Conservation (phyloP, 2,888 invertebrate genomes). For the Noctuana brunneofusca region DNA sequence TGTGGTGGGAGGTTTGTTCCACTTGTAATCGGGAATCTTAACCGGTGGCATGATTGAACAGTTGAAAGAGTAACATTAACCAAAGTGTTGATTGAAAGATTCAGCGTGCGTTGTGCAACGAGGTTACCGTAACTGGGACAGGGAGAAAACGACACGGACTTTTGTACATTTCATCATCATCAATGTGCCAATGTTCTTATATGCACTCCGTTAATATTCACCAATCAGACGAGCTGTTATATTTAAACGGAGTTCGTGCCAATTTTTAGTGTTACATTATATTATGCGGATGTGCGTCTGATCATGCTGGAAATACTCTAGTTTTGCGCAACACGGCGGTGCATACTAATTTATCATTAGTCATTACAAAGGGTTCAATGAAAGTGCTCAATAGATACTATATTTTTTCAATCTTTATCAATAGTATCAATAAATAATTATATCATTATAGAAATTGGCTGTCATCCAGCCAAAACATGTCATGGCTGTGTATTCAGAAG, state of each 20-base stretch:
- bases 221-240: constrained; percentile 71
- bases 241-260: constrained; percentile 72
- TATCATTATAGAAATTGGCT: constrained; percentile 51
- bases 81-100: constrained; percentile 49
- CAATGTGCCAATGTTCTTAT: constrained; percentile 67
- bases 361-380: constrained; percentile 26
- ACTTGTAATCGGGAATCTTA: constrained; percentile 72
- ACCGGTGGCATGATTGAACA: constrained; percentile 67
- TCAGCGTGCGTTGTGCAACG: constrained; percentile 55
- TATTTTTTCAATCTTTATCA: constrained; percentile 39
- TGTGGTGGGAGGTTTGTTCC: constrained; percentile 84
- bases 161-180: constrained; percentile 67
- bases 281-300: constrained; percentile 39
- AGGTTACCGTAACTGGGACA: constrained; percentile 63
- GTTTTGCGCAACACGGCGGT: not conserved
- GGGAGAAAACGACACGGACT: constrained; percentile 59
- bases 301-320: constrained; percentile 39
- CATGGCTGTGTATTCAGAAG: constrained; percentile 59
- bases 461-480: constrained; percentile 60
- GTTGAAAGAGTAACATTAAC: constrained; percentile 52
- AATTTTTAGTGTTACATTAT: constrained; percentile 53
- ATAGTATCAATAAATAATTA: constrained; percentile 24
- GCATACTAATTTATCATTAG: constrained; percentile 2
- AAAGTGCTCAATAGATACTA: constrained; percentile 18
- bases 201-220: constrained; percentile 59